Evolutionary conservation across 2,888 invertebrate genomes (phyloP).

Genomic region (Ligdia adustata): DNA sequence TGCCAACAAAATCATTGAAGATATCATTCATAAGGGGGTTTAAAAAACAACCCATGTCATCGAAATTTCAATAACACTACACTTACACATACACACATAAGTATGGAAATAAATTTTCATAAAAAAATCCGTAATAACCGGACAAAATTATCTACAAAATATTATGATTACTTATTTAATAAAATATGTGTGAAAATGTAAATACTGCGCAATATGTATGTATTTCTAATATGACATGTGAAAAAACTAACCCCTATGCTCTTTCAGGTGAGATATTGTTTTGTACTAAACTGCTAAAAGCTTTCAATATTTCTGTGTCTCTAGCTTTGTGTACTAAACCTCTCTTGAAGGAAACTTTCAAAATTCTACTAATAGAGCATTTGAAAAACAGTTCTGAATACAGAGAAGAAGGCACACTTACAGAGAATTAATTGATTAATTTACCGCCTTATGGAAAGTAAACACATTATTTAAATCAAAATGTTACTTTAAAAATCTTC

Average conservation of each 20-base stretch:
- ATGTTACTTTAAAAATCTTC: not conserved
- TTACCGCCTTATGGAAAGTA: not conserved
- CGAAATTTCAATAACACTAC: conserved; percentile 37
- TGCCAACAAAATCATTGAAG: conserved; percentile 49
- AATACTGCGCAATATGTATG: conserved; percentile 28
- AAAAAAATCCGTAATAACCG: conserved; percentile 65
- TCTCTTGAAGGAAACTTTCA: conserved; percentile 65
- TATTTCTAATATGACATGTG: conserved; percentile 41
- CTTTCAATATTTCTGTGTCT: conserved; percentile 69
- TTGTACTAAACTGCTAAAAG: conserved; percentile 52
- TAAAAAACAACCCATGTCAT: conserved; percentile 31
- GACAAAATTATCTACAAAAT: conserved; percentile 38
- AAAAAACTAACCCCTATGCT: conserved; percentile 48
- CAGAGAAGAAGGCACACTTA: no score
- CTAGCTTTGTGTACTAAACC: conserved; percentile 72
- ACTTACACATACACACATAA: conserved; percentile 38
- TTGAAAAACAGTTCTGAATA: not conserved
- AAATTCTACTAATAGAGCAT: not conserved
- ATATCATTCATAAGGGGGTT: conserved; percentile 33
- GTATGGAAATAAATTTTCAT: conserved; percentile 12
- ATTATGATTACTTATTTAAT: not conserved
- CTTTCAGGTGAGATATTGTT: conserved; percentile 73
- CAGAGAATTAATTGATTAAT: no score
- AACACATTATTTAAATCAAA: not conserved
- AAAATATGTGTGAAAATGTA: conserved; percentile 17